Conservation (phyloP, 2,888 invertebrate species). For the Barypeithes pellucidus region DNA sequence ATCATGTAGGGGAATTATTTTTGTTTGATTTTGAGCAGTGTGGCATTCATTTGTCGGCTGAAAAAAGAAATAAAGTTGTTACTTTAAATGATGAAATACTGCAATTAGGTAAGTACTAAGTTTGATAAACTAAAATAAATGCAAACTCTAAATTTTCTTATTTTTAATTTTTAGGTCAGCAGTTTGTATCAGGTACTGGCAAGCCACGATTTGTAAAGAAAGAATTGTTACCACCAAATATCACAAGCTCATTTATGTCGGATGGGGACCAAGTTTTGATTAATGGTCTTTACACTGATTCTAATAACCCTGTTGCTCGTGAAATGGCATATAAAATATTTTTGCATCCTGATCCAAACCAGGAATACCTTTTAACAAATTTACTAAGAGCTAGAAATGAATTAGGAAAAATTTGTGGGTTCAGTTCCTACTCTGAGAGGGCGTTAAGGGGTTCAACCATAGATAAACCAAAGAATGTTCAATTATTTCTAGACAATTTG, state of each 20-base stretch:
- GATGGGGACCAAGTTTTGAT: conserved; percentile 85
- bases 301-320: conserved; percentile 83
- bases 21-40: conserved; percentile 98
- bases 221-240: conserved; percentile 79
- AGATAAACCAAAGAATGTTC: conserved; percentile 85
- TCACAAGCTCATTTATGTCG: conserved; percentile 80
- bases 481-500: conserved; percentile 85
- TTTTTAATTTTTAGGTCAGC: conserved; percentile 79
- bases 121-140: neutral
- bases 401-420: conserved; percentile 91
- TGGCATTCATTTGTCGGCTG: conserved; percentile 93
- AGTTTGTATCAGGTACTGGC: conserved; percentile 85
- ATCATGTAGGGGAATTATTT: conserved; percentile 90
- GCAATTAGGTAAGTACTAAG: conserved; percentile 50
- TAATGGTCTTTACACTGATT: conserved; percentile 88
- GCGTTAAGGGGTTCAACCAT: conserved; percentile 92
- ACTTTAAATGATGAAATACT: conserved; percentile 89
- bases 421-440: conserved; percentile 90
- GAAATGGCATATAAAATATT: conserved; percentile 93
- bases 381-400: conserved; percentile 84
- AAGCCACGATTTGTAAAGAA: conserved; percentile 80
- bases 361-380: conserved; percentile 82
- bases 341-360: conserved; percentile 83
- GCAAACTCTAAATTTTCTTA: neutral
- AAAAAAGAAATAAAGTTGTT: conserved; percentile 83